These are phyloP conservation scores for Drosophila mayaguana DNA, from an alignment of 2,888 invertebrate genomes.

Conservation along the genomic window DNA sequence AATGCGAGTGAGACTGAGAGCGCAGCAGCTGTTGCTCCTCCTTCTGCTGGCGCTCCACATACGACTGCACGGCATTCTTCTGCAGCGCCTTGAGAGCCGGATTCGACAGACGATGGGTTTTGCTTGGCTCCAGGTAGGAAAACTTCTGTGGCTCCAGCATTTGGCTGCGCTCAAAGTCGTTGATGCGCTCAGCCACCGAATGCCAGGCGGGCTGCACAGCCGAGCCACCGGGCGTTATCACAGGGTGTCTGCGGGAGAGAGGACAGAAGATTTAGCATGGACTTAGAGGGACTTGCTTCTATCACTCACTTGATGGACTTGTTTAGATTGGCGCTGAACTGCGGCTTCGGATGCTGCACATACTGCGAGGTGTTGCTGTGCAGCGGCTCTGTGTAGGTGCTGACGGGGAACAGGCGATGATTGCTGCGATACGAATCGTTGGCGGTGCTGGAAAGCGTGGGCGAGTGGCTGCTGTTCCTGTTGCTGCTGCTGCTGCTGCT, in stretches of 20 bases:
- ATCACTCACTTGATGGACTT: slow-evolving; percentile 70
- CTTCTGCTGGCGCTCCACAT: slow-evolving; percentile 90
- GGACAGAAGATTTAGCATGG: no score
- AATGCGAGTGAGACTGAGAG: slow-evolving; percentile 74
- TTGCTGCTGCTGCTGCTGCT: not conserved
- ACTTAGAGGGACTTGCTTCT: no score
- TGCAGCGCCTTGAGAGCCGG: slow-evolving; percentile 92
- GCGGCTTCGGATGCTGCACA: slow-evolving; percentile 83
- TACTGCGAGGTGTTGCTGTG: slow-evolving; percentile 83
- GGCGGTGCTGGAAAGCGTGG: not conserved
- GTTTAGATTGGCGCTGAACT: slow-evolving; percentile 80
- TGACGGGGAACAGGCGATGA: slow-evolving; percentile 89
- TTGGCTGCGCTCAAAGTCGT: slow-evolving; percentile 87
- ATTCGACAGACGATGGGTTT: slow-evolving; percentile 90
- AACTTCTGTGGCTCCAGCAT: slow-evolving; percentile 85
- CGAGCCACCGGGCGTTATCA: slow-evolving; percentile 78
- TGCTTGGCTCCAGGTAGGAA: slow-evolving; percentile 90
- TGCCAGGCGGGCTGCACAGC: slow-evolving; percentile 85
- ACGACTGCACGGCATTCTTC: slow-evolving; percentile 92
- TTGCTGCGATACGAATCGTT: slow-evolving; percentile 84
- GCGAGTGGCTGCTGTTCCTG: not conserved
- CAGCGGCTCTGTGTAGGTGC: slow-evolving; percentile 88
- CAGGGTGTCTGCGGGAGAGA: slow-evolving; percentile 60
- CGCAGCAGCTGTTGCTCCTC: slow-evolving; percentile 85
- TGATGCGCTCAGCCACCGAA: slow-evolving; percentile 89